Base-by-base conservation (phyloP, 2,888 invertebrate species). In the Rambutsinella grinnellia region DNA sequence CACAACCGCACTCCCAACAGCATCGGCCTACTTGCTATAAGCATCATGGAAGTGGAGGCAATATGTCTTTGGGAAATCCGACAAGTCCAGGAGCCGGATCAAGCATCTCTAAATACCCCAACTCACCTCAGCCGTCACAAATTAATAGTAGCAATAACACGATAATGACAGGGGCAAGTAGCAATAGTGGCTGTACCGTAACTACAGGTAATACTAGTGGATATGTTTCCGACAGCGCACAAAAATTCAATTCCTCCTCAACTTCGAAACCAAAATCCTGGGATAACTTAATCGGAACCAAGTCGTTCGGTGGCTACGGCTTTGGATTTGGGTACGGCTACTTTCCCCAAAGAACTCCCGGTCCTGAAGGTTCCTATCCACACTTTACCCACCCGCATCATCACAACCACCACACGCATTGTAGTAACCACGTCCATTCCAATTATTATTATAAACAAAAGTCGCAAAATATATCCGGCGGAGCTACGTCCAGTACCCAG, bases 231-330 rank as follows among this genome's bases (percentile, higher is more conserved):
- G 70, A 70, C 23, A 46, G 27, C 27, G 44, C 65, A 26, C 65
- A 63, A 26, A 65, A 72, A 19, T 65, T 19, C 58, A 23, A 23
- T 44, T 56, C 80, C 74, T 90, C 89, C 82, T 87, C 87, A 53
- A 86, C 88, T 0, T 86, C 86, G 0, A 95, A 95, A 85, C 95
- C 95, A 0, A 95, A 95, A 86, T 95, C 94, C 0, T 95, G 95
- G 94, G 95, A 95, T 85, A 95, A 95, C 87, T 87, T 95, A 67
- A 79, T 83, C 51, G 93, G 94, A 0, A 94, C 94, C 1, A 94
- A 94, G 87, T 92, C 93, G 0, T 92, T 93, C 81, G 94, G 94
- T 0, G 94, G 94, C 0, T 94, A 95, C 82, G 94, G 94, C 2
- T 94, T 94, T 84, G 94, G 94, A 0, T 95, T 94, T 84, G 94